Evolutionary conservation across 2,797 vertebrate species (phyloP), one percentile per base, ranked within the genome.

Genomic region (Mormyrus proboscirostris): DNA sequence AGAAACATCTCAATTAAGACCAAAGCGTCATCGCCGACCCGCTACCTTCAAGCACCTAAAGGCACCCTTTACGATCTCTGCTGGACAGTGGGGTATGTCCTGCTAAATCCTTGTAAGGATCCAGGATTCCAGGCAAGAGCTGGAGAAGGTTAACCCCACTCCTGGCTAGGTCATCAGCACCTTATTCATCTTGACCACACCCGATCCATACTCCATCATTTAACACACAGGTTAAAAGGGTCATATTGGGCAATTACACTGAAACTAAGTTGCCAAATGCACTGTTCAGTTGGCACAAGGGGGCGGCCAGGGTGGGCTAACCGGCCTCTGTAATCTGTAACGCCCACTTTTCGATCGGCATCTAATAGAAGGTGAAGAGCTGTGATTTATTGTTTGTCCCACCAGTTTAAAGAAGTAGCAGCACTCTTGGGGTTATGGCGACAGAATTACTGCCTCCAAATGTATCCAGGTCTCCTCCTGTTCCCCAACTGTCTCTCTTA

Each of bases 181-280:
- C 33, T 59, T 87, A 87, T 38, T 87, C 59, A 38, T 59, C 85
- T 29, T 29, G 85, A 57, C 14, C 16, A 10, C 53, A 59, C 53
- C 33, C 59, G 50, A 88, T 38, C 53, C 51, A 38, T 41, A 16
- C 85, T 47, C 55, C 16, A 65, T 87, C 86, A 59, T 41, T 87
- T 87, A 87, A 22, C 86, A 87, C 57, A 88, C 57, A 65, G 86
- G 86, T 88, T 88, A 88, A 88, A 65, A 47, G 29, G 86, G 55
- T 62, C 86, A 19, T 8, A 88, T 62, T 88, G 41, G 16, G 10
- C 86, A 62, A 88, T 88, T 65, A 65, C 55, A 38, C 19, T 62
- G 41, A 22, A 65, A 88, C 33, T 14, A 44, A 33, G 9, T 88
- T 65, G n/a, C 38, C 49, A 55, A 49, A 19, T 47, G 51, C 7